These are phyloP conservation scores for Regulus satrapa DNA, from an alignment of 2,113 vertebrate genomes.

Conservation along the genomic window DNA sequence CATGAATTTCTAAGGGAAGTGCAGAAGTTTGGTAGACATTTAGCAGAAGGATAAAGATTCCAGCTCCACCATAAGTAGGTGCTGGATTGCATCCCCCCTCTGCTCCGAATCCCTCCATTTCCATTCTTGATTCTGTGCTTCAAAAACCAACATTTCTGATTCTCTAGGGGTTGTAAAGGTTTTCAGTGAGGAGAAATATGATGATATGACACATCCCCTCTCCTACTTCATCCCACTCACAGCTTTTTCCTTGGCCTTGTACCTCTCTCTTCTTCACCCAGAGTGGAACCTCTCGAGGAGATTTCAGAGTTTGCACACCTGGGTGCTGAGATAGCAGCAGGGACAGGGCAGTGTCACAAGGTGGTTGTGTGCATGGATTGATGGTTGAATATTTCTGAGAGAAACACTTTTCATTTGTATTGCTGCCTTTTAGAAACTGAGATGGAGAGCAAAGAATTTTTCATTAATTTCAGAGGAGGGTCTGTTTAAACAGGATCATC, in stretches of 20 bases:
- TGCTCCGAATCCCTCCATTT: neutral
- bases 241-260: neutral
- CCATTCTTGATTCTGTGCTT: neutral
- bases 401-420: neutral
- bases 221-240: neutral
- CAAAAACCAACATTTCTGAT: neutral
- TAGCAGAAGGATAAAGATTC: neutral
- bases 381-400: neutral
- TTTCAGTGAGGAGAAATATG: neutral
- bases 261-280: neutral
- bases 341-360: neutral
- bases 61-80: neutral
- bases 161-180: neutral
- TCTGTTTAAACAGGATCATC: neutral
- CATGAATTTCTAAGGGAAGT: neutral
- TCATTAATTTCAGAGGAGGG: neutral
- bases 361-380: neutral
- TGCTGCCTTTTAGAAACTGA: neutral
- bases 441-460: neutral
- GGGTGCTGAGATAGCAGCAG: neutral
- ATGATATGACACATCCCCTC: neutral
- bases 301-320: neutral
- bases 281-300: neutral
- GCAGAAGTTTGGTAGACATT: neutral
- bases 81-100: neutral